phyloP scores from a whole-genome alignment of 2,113 vertebrate genomes.

The Oxygymnocypris stewartii region DNA sequence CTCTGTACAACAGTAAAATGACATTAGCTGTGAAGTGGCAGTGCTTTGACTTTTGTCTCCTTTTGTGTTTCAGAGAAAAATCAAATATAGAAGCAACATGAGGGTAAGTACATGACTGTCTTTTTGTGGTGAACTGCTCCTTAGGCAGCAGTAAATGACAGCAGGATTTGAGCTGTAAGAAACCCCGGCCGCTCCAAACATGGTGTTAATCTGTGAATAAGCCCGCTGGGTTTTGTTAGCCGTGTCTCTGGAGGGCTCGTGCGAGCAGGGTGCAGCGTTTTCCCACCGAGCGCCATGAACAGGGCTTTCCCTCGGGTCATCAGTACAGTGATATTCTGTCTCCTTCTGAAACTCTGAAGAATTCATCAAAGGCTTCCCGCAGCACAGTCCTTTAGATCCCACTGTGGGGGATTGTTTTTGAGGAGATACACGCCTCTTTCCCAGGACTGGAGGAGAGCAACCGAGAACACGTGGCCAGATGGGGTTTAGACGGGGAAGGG shows the following conservation, averaged over 20 bases:
- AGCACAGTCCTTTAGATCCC: slow-evolving; percentile 50
- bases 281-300: not conserved
- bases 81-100: not conserved
- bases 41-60: not conserved
- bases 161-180: slow-evolving; percentile 24
- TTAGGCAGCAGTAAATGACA: not conserved
- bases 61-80: not conserved
- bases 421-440: slow-evolving; percentile 42
- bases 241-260: slow-evolving; percentile 33
- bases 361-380: slow-evolving; percentile 55
- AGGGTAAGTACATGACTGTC: not conserved
- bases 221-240: slow-evolving; percentile 49
- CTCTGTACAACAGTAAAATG: not conserved
- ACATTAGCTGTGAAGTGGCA: not conserved
- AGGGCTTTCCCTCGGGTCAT: slow-evolving; percentile 40
- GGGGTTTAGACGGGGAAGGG: not conserved
- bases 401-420: slow-evolving; percentile 49
- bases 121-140: not conserved
- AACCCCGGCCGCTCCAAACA: not conserved
- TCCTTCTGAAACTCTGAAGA: slow-evolving; percentile 19
- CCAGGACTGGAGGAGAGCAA: not conserved
- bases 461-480: not conserved
- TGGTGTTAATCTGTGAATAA: slow-evolving; percentile 43
- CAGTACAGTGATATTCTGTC: slow-evolving; percentile 40
- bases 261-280: not conserved